Percentiles rank a stretch among this genome's conserved stretches.
These are phyloP conservation scores for Thermophis baileyi DNA, from an alignment of 2,113 vertebrate species.

Conservation along the genomic window DNA sequence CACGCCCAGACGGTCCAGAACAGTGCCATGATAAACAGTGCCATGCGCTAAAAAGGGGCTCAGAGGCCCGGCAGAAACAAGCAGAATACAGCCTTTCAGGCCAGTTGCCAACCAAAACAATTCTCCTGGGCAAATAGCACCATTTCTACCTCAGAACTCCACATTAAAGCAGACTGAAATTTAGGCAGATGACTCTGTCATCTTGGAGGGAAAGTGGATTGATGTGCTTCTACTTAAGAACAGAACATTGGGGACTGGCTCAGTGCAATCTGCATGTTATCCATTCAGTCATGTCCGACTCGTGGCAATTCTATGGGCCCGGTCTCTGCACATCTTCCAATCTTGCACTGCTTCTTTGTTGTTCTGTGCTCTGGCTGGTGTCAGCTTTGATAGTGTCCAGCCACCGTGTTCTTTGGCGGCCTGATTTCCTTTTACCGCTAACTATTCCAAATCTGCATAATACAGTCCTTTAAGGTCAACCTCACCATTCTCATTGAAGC, in stretches of 20 bases:
- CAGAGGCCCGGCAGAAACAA: background rate
- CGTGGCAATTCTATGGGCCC: background rate
- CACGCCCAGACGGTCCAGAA: background rate
- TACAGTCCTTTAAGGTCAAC: background rate
- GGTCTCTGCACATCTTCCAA: background rate
- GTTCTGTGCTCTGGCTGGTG: background rate
- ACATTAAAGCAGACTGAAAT: background rate
- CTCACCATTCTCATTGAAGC: background rate
- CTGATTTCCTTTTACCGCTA: background rate
- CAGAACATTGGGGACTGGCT: background rate
- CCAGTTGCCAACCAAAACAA: background rate
- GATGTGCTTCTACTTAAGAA: background rate
- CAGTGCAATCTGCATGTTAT: background rate
- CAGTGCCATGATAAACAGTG: background rate
- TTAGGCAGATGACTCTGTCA: background rate
- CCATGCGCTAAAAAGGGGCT: background rate
- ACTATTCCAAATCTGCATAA: background rate
- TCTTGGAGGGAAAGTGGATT: background rate
- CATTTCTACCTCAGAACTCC: background rate
- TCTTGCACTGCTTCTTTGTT: background rate
- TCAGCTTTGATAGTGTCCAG: background rate
- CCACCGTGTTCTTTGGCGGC: background rate
- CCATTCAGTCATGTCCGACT: background rate
- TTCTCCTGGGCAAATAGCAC: background rate
- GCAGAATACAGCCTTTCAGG: background rate